phyloP scores from a whole-genome alignment of 2,888 invertebrate species.

The Anoplius nigerrimus region DNA sequence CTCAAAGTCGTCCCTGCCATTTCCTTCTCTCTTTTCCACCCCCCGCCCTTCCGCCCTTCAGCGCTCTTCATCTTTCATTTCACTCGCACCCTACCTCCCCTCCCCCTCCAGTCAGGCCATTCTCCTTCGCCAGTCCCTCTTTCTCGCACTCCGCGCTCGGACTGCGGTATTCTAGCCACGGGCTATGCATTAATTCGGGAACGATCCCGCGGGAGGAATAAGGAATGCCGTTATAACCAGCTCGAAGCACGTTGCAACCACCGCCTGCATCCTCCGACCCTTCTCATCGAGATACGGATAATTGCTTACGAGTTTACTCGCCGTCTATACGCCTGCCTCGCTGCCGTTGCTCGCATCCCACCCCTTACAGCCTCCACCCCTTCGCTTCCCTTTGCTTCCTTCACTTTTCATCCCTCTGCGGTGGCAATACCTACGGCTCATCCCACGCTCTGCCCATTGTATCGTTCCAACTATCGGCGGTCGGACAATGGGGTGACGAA shows the following conservation, averaged over 20 bases:
- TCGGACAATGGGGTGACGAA: too few relatives aligned
- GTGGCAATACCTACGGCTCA: too few relatives aligned
- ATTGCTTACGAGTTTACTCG: slow-evolving; percentile 46
- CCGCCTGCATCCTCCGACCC: slow-evolving; percentile 14
- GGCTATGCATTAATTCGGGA: slow-evolving; percentile 62
- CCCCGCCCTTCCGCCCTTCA: too few relatives aligned
- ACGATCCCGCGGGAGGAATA: slow-evolving; percentile 58
- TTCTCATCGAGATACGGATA: slow-evolving; percentile 34
- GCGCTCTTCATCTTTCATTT: too few relatives aligned
- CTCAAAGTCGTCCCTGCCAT: slow-evolving; percentile 44
- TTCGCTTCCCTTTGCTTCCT: not conserved
- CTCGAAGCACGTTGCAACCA: slow-evolving; percentile 34
- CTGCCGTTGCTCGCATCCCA: slow-evolving; percentile 21
- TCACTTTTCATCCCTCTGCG: slow-evolving; percentile 7
- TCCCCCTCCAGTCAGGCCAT: not conserved
- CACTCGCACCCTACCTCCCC: slow-evolving; percentile 8
- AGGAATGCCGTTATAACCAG: slow-evolving; percentile 55
- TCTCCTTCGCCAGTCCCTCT: not conserved
- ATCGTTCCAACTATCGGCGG: too few relatives aligned
- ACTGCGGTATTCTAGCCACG: slow-evolving; percentile 50
- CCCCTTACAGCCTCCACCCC: slow-evolving; percentile 11
- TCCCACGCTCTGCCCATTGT: not conserved
- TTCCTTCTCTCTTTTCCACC: not conserved
- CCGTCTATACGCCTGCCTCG: slow-evolving; percentile 13
- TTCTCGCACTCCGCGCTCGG: slow-evolving; percentile 6